phyloP scores from a whole-genome alignment of 92 coral and sea anemone genomes.

The Metridium senile region DNA sequence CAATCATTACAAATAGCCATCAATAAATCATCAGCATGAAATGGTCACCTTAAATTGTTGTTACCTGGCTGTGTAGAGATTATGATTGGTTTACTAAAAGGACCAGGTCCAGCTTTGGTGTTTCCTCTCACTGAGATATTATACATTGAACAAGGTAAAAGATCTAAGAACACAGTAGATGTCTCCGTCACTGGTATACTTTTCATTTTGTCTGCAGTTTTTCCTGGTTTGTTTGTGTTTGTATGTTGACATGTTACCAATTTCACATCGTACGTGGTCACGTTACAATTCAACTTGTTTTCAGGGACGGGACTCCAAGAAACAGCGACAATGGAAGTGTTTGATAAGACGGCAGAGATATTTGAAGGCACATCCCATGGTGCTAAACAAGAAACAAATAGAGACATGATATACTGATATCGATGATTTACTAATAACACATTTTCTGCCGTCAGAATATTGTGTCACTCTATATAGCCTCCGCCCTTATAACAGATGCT shows the following conservation, averaged over 20 bases:
- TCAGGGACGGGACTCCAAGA: conserved; percentile 41
- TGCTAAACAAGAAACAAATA: background rate
- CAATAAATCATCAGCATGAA: too few species aligned
- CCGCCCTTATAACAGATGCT: too few species aligned
- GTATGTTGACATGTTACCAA: background rate
- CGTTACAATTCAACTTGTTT: conserved; percentile 26
- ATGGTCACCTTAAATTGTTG: too few species aligned
- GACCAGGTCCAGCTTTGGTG: conserved; percentile 53
- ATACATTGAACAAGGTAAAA: conserved; percentile 43
- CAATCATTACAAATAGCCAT: too few species aligned
- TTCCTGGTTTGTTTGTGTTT: background rate
- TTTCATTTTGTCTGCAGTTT: background rate
- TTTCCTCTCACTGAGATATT: conserved; percentile 48
- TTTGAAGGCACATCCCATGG: conserved; percentile 25
- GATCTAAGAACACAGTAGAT: conserved; percentile 4
- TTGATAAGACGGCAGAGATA: background rate
- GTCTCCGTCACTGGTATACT: conserved; percentile 9
- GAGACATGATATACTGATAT: background rate
- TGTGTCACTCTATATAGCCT: too few species aligned
- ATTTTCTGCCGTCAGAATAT: too few species aligned
- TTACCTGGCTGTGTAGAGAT: conserved; percentile 11
- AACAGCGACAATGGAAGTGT: conserved; percentile 24
- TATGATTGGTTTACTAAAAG: conserved; percentile 17
- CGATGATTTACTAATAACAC: too few species aligned
- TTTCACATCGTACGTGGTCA: conserved; percentile 34